A percentile compares a stretch with the other conserved stretches of the same genome.
Evolutionary conservation across 2,888 invertebrate species (phyloP).

Genomic region (Oscheius sp.): DNA sequence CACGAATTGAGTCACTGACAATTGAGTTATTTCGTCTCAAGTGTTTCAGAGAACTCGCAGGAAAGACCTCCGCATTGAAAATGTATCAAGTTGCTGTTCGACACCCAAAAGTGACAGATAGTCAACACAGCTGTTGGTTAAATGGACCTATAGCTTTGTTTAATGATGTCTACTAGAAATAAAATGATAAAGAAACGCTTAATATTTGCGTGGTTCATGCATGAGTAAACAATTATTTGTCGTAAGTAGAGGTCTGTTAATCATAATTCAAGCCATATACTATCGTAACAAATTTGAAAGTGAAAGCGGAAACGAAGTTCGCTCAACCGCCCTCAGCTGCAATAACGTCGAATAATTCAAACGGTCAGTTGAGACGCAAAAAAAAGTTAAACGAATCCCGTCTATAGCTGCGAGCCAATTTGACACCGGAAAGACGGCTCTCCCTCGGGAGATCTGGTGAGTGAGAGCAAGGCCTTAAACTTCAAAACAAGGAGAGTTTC

Average conservation of each 20-base stretch:
- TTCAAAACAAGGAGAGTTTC: background rate
- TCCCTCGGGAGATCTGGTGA: conserved; percentile 20
- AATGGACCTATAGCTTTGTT: conserved; percentile 2
- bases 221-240: too few species aligned
- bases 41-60: too few species aligned
- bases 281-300: too few species aligned
- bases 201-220: background rate
- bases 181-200: background rate
- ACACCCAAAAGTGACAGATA: conserved; percentile 24
- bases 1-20: background rate
- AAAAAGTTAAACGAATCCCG: conserved; percentile 22
- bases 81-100: too few species aligned
- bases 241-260: too few species aligned
- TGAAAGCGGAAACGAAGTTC: too few species aligned
- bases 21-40: conserved; percentile 8
- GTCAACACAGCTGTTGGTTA: conserved; percentile 26
- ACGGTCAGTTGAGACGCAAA: background rate
- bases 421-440: conserved; percentile 26
- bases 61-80: too few species aligned
- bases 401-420: conserved; percentile 17
- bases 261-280: too few species aligned
- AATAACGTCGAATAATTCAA: background rate
- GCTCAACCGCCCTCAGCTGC: too few species aligned
- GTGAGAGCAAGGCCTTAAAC: conserved; percentile 7
- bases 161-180: background rate